Evolutionary conservation across 1,140 invertebrate genomes (phyloP).

Genomic region (Lepidurus packardi): DNA sequence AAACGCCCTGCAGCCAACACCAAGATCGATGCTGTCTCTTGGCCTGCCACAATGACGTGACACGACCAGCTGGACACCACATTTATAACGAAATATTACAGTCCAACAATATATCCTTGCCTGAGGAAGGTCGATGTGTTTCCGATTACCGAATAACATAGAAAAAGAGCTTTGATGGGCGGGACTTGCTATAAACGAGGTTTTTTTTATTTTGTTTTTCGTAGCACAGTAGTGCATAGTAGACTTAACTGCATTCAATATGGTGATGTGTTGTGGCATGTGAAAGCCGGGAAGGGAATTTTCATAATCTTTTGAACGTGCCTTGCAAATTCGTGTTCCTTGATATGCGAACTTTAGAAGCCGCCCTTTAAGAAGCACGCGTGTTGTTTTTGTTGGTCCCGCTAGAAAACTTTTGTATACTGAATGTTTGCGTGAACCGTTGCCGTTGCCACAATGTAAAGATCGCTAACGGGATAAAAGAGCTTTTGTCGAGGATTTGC

Average conservation of each 20-base stretch:
- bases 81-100: not conserved
- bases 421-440: not conserved
- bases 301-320: no score
- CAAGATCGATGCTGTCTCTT: constrained; percentile 11
- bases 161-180: not conserved
- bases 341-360: no score
- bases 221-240: no score
- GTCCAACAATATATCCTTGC: not conserved
- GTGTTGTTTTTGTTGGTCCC: not conserved
- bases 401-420: not conserved
- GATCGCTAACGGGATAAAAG: not conserved
- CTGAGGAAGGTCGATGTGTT: not conserved
- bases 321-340: no score
- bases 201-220: no score
- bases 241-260: no score
- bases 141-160: not conserved
- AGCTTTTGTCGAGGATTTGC: constrained; percentile 5
- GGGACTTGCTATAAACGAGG: no score
- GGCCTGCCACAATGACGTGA: constrained; percentile 12
- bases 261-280: no score
- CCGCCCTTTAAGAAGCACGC: no score
- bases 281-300: no score
- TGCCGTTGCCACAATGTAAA: not conserved
- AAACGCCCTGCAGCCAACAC: not conserved
- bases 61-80: not conserved